Conservation (phyloP, 2,113 vertebrate species). For the Onychorhynchus coronatus region DNA sequence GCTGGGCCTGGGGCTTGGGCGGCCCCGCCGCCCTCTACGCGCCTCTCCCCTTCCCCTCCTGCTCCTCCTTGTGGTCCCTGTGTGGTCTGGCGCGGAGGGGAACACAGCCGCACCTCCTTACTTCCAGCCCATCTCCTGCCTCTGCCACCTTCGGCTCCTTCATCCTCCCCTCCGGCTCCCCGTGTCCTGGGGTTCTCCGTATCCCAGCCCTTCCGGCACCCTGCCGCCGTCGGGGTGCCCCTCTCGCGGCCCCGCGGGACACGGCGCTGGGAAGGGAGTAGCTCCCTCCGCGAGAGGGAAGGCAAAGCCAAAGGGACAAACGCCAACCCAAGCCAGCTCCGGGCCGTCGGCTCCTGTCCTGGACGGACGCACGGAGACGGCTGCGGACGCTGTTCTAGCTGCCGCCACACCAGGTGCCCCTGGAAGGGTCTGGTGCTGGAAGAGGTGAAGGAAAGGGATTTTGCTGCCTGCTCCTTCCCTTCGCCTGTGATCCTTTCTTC, state of each 20-base stretch:
- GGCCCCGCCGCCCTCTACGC: not conserved
- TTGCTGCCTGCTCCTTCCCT: not conserved
- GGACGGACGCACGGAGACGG: slow-evolving; percentile 47
- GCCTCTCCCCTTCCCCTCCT: not conserved
- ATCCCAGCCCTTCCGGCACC: not conserved
- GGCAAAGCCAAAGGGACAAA: slow-evolving; percentile 27
- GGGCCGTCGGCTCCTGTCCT: slow-evolving; percentile 46
- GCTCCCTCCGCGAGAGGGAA: not conserved
- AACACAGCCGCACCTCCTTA: not conserved
- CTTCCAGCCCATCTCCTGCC: slow-evolving; percentile 3
- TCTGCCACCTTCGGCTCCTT: not conserved
- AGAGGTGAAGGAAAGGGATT: slow-evolving; percentile 5
- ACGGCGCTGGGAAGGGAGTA: not conserved
- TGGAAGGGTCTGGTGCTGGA: slow-evolving; percentile 57
- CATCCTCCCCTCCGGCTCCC: not conserved
- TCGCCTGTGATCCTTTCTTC: not conserved
- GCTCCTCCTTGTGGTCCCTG: not conserved
- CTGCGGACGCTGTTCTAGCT: slow-evolving; percentile 2
- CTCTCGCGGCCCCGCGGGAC: not conserved
- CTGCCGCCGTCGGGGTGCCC: not conserved
- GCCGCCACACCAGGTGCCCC: slow-evolving; percentile 22
- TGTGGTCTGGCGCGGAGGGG: slow-evolving; percentile 22
- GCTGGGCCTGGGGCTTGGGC: not conserved
- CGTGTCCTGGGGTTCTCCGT: not conserved
- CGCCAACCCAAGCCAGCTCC: slow-evolving; percentile 1